Base-by-base conservation (phyloP, 2,888 invertebrate genomes). In the Helicoverpa assulta region DNA sequence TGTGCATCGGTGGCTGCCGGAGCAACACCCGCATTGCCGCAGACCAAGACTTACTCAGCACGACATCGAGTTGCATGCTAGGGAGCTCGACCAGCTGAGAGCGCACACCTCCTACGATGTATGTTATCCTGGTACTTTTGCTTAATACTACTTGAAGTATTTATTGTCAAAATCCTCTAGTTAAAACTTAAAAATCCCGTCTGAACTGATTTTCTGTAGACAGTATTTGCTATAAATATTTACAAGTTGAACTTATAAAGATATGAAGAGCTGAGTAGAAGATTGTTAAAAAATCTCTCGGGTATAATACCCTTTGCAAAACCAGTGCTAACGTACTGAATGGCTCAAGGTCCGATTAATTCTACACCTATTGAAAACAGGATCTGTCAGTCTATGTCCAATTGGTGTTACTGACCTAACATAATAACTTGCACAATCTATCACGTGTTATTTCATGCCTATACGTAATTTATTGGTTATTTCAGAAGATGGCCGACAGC, bases 1-100 rank as follows among this genome's bases (percentile, higher is more conserved):
- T 19, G 95, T 97, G 61, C 96, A 96, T 82, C 90, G 96, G 18
- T 96, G 96, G 89, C 86, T 97, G 76, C 96, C 95, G 1, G 71
- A 85, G 40, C 95, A 95, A 82, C 85, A 91, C 76, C 86, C 89
- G 0, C 89, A 88, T 78, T 94, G 95, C 81, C 89, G 82, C 3
- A 88, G 89, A 0, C 95, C 95, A n/a, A 89, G 93, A 0, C 91
- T 92, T 51, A 91, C 93, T 0, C 92, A 90, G 58, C 90, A 92
- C 74, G 88, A 92, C 73, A 93, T 94, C 19, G 94, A 94, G 57
- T 72, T 93, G 3, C 91, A 93, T 40, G 91, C 92, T 2, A 84
- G 90, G 10, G 93, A 93, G 64, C 83, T 92, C 58, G 88, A 92
- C 0, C 83, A 81, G 1, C 75, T 93, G 59, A 85, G 88, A 26